Conservation (phyloP, 2,888 invertebrate species). For the Aphrophora alni region DNA sequence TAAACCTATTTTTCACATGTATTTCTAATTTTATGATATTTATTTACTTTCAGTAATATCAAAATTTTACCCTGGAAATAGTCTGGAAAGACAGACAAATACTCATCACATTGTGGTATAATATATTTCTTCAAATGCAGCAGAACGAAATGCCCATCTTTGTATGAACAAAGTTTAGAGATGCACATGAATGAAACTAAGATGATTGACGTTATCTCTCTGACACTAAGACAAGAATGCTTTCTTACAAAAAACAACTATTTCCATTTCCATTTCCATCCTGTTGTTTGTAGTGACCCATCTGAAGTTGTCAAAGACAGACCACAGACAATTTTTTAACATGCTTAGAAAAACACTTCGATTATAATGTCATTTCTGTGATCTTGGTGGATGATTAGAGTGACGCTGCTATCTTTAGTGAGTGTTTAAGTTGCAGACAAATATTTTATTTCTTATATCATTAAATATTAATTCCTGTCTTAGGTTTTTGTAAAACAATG, state of each 20-base stretch:
- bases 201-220: not conserved
- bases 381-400: not conserved
- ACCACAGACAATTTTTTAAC: not conserved
- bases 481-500: no score
- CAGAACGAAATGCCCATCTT: not conserved
- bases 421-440: no score
- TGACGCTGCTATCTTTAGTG: no score
- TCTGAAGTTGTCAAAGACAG: not conserved
- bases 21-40: no score
- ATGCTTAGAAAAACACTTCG: not conserved
- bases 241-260: not conserved
- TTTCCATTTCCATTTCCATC: not conserved
- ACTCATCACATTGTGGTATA: no score
- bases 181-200: not conserved
- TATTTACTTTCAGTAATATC: no score
- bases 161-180: not conserved
- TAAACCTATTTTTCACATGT: no score
- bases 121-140: no score
- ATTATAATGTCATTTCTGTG: not conserved
- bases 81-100: no score
- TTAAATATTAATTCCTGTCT: no score
- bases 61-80: no score
- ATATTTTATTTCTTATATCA: no score
- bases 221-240: conserved; percentile 1
- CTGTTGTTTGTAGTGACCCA: not conserved